phyloP scores from a whole-genome alignment of 1,140 invertebrate genomes.

The Apis mellifera region Amel_HAv3.1 CM009934.2:10954001-10954500 shows the following conservation, averaged over 20 bases:
- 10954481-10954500: background rate
- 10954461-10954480: background rate
- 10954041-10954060: constrained; percentile 10
- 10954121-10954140: constrained; percentile 22
- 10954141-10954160: constrained; percentile 53
- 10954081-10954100: constrained; percentile 36
- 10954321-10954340: background rate
- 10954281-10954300: background rate
- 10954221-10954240: background rate
- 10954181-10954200: background rate
- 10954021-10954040: constrained; percentile 33
- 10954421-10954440: background rate
- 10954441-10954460: background rate
- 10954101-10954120: constrained; percentile 7
- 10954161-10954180: constrained; percentile 43
- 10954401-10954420: background rate
- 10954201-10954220: background rate
- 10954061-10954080: constrained; percentile 48
- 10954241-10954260: constrained; percentile 19
- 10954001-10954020: constrained; percentile 20
- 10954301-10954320: background rate
- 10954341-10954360: no score
- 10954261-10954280: background rate
- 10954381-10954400: background rate
- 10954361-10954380: no score